Base-by-base conservation (phyloP, 1,140 invertebrate species). In the Procambarus virginalis region DNA sequence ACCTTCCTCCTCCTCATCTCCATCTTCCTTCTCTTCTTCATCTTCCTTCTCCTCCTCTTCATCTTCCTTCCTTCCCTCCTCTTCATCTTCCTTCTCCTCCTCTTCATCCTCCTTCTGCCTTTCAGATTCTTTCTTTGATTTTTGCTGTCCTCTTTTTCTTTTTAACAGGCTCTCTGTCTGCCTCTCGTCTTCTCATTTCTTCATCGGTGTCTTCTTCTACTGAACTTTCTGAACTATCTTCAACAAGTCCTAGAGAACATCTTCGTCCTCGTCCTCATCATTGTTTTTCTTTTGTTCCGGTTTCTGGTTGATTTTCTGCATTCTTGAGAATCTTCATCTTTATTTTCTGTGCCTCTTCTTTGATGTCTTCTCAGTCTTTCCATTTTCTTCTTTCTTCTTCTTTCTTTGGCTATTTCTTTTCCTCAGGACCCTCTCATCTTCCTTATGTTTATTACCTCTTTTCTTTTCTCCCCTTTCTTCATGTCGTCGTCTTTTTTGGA, bases 91-190 rank as follows among this genome's bases (percentile, higher is more conserved):
- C 58, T 78, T 14, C 84, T 4, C 51, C 22, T 34, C 14, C 22
- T 79, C 75, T 78, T 48, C 51, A 20, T 49, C 12, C 4, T 4
- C 64, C 20, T 4, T 2, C n/a, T n/a, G n/a, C 34, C 34, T 34
- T 9, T 8, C 6, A 58, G 55, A 58, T 14, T 14, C 17, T 64
- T 64, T 64, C 17, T 6, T 6, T 70, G 68, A 70, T 22, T 17
- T 4, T 70, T 4, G 9, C 92, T 81, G 8, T 46, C 45, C 6
- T 77, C 93, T 87, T 93, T 94, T 91, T 91, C 91, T 84, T 93
- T 92, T 83, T 93, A 94, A 93, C 92, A 94, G 92, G 93, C 94
- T 92, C 93, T 92, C 86, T 92, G 91, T 75, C 93, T 92, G 20
- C 90, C 84, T 92, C 70, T 51, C 46, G 70, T 91, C 58, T 92